Evolutionary conservation across 2,113 vertebrate genomes (phyloP), one percentile per base, ranked within the genome.

Genomic region (Alligator sinensis): DNA sequence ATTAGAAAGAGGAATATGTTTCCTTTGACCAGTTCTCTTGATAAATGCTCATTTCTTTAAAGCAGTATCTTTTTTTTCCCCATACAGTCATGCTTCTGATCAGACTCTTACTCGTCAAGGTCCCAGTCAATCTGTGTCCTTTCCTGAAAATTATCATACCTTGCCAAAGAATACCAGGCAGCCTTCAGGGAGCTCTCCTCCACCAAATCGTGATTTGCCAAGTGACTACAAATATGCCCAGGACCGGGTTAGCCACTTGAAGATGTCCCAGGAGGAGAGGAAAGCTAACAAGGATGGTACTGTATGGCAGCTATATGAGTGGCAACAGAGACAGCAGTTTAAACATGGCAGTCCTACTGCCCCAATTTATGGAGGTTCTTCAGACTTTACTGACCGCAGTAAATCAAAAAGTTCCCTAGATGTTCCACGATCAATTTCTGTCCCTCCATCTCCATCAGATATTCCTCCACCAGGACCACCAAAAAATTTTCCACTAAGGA

Each of bases 221-320:
- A 99, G 99, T 28, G 99, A 99, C 98, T 99, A 99, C 95, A 99
- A 99, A 93, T 99, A 99, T 0, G 99, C 99, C 2, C 99, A 99
- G 58, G 99, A 99, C 95, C 98, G 99, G 3, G 98, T 99, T 59
- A 99, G 99, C 97, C 99, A 99, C 98, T 98, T 99, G 97, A 99
- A 99, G 96, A 99, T 99, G 99, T 99, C 99, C 16, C 98, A 98
- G 4, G 99, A 99, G 81, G 99, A 99, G 88, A 99, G 99, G 15
- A 96, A 98, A 91, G 99, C 99, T 19, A 99, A 97, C 70, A 99
- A 99, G 94, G 99, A 99, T 16, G 99, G 99, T 77, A 99, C 98
- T 64, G 99, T 99, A 88, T 99, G 99, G 99, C 99, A 99, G 98
- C 98, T 99, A 0, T 99, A 99, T 1, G 99, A 99, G 96, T 99